Conservation (phyloP, 2,888 invertebrate species). For the Tetranychus truncatus region DNA sequence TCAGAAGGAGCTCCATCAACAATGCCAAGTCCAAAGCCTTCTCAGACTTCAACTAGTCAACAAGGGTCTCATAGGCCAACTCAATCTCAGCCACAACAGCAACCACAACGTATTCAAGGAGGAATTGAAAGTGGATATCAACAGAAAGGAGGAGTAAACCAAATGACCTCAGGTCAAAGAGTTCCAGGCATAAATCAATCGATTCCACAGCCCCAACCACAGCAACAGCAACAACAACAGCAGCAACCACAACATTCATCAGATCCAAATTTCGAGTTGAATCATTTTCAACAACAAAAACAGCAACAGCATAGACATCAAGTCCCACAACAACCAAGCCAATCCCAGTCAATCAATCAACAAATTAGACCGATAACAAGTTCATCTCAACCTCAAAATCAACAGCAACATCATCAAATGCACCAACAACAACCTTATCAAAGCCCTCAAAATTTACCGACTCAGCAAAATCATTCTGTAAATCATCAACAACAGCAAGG, state of each 20-base stretch:
- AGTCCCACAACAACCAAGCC: constrained; percentile 14
- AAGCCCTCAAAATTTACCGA: neutral
- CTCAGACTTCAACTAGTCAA: neutral
- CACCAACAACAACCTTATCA: constrained; percentile 17
- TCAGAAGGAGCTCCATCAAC: neutral
- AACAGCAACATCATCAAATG: constrained; percentile 7
- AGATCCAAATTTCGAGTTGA: neutral
- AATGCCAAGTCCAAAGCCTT: constrained; percentile 5
- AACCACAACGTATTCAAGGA: neutral
- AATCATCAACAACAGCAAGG: neutral
- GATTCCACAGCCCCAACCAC: neutral
- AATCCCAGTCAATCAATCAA: constrained; percentile 4
- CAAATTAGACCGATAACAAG: neutral
- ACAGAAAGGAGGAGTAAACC: neutral
- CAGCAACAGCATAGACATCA: constrained; percentile 12
- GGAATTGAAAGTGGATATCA: neutral
- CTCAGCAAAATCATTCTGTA: too few relatives aligned
- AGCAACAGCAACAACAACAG: constrained; percentile 2
- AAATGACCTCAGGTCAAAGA: neutral
- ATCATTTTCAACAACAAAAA: constrained; percentile 11
- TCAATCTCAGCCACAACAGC: neutral
- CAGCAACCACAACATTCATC: neutral
- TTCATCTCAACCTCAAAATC: neutral
- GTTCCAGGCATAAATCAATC: neutral
- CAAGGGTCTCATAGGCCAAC: constrained; percentile 1